Evolutionary conservation across 2,113 vertebrate genomes (phyloP).

Genomic region (Okapia johnstoni): DNA sequence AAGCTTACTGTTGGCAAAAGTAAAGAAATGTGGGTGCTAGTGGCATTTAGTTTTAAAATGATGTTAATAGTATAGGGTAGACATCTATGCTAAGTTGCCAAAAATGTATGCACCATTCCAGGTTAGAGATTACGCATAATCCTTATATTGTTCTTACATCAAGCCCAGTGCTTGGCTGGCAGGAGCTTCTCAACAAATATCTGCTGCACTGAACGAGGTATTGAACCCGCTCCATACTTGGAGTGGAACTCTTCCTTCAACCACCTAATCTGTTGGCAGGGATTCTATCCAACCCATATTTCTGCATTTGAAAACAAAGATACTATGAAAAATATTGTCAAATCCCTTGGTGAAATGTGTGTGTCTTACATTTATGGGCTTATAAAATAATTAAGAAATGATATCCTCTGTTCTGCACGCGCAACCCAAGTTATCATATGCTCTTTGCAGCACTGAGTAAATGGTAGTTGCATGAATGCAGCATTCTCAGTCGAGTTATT

Average conservation of each 20-base stretch:
- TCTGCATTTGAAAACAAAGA: background rate
- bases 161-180: background rate
- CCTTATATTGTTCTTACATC: background rate
- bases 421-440: background rate
- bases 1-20: background rate
- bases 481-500: background rate
- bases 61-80: background rate
- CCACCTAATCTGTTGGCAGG: too few species aligned
- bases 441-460: background rate
- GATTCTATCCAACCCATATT: background rate
- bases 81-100: background rate
- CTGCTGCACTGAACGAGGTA: background rate
- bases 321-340: background rate
- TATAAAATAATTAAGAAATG: background rate
- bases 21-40: background rate
- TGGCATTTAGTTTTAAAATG: background rate
- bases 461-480: background rate
- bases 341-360: background rate
- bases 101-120: background rate
- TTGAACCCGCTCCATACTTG: fast-evolving
- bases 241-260: background rate
- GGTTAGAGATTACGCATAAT: background rate
- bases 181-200: background rate
- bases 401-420: background rate
- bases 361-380: background rate